Conservation (phyloP, 2,113 vertebrate species). For the Lota lota region DNA sequence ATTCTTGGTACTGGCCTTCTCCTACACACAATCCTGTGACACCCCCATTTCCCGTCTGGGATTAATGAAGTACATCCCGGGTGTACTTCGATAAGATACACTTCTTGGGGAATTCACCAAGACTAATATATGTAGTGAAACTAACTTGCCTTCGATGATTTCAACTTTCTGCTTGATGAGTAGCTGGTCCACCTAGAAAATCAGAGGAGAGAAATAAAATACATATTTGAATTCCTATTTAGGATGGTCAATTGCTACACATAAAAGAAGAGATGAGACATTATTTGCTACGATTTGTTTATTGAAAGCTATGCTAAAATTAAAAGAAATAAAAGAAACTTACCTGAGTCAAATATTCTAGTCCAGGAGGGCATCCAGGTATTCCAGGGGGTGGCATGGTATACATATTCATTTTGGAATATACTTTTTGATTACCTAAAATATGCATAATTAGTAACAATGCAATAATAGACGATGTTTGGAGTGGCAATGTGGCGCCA, state of each 20-base stretch:
- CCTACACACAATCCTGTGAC: too few species aligned
- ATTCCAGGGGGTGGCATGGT: slow-evolving; percentile 62
- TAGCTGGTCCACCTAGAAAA: slow-evolving; percentile 86
- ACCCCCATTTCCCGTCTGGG: too few species aligned
- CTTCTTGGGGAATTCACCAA: background rate
- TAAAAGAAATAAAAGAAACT: background rate
- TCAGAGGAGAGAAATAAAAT: slow-evolving; percentile 7
- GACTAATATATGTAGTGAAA: background rate
- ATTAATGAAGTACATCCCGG: too few species aligned
- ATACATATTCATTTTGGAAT: slow-evolving; percentile 67
- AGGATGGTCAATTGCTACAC: background rate
- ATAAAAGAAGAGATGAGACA: background rate
- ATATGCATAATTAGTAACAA: background rate
- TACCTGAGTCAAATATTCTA: slow-evolving; percentile 77
- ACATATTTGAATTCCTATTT: background rate
- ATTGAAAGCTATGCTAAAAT: background rate
- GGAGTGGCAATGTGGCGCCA: slow-evolving; percentile 44
- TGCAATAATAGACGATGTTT: background rate
- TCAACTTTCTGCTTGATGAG: slow-evolving; percentile 98
- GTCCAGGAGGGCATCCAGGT: slow-evolving; percentile 70
- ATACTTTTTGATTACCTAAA: slow-evolving; percentile 23
- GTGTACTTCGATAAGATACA: too few species aligned
- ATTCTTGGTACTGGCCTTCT: too few species aligned
- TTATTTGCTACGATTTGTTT: background rate
- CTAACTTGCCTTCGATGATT: slow-evolving; percentile 85